Evolutionary conservation across 2,888 invertebrate species (phyloP), one percentile per base, ranked within the genome.

Genomic region (Macropis europaea): DNA sequence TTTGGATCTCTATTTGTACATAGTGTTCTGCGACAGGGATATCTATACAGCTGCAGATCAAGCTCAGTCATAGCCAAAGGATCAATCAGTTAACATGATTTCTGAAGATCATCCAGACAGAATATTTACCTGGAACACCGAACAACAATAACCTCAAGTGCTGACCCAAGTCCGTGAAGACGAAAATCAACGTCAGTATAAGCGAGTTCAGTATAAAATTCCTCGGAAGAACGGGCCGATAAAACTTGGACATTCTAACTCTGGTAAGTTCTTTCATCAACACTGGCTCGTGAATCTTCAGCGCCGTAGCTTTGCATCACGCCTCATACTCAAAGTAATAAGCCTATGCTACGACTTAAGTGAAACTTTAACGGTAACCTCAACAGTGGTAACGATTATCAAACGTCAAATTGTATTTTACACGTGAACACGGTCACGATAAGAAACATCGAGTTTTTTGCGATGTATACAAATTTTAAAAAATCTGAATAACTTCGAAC

Each of bases 71-170:
- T n/a, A n/a, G n/a, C n/a, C n/a, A n/a, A n/a, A n/a, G n/a, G n/a
- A n/a, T n/a, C n/a, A n/a, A n/a, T n/a, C n/a, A n/a, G n/a, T n/a
- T n/a, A n/a, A n/a, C n/a, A n/a, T n/a, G n/a, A n/a, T n/a, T n/a
- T n/a, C n/a, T n/a, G n/a, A n/a, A n/a, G n/a, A n/a, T n/a, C n/a
- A n/a, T n/a, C n/a, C n/a, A n/a, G n/a, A n/a, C n/a, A 26, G 15
- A 28, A 32, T 32, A 48, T 54, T 60, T 72, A 73, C 73, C 73
- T 67, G 61, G 34, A 6, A 17, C 3, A 0, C 30, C 7, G 4
- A 72, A 40, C 19, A 61, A 28, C 6, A 47, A n/a, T n/a, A n/a
- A 59, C 7, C 54, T 28, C 19, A 73, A 36, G 6, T 72, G 61
- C 11, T 42, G 13, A 0, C 52, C 52, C 22, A 66, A 28, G 11